Percentiles rank a stretch among this genome's conserved stretches.
These are phyloP conservation scores for Anadara kagoshimensis DNA, from an alignment of 1,140 invertebrate genomes.

Conservation along the genomic window DNA sequence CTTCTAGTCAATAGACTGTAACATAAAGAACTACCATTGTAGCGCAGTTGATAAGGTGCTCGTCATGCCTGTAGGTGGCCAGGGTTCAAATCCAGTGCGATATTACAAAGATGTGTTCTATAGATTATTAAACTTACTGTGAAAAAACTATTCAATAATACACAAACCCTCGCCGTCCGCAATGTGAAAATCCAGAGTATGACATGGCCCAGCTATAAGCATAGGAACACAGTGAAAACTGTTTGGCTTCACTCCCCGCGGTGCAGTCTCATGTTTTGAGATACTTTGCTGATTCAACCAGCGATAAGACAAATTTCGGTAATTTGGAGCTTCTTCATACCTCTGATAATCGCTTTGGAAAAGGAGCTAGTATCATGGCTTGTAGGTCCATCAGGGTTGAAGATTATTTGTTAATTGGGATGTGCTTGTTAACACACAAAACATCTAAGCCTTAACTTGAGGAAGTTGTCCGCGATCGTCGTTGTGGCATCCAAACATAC, in stretches of 20 bases:
- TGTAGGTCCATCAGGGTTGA: slow-evolving; percentile 45
- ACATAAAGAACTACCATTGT: no score
- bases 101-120: no score
- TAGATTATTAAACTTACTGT: no score
- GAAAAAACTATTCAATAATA: no score
- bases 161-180: slow-evolving; percentile 36
- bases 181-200: slow-evolving; percentile 18
- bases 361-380: slow-evolving; percentile 40
- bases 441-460: slow-evolving; percentile 17
- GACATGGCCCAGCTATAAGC: slow-evolving; percentile 49
- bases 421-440: slow-evolving; percentile 42
- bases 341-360: slow-evolving; percentile 15
- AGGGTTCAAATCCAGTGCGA: no score
- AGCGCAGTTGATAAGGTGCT: no score
- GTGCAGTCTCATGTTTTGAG: slow-evolving; percentile 26
- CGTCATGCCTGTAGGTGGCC: no score
- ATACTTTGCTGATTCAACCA: slow-evolving; percentile 20
- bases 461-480: slow-evolving; percentile 33
- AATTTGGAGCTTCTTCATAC: slow-evolving; percentile 14
- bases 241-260: slow-evolving; percentile 39
- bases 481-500: slow-evolving; percentile 38
- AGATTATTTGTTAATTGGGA: slow-evolving; percentile 38
- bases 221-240: slow-evolving; percentile 45
- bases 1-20: no score
- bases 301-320: slow-evolving; percentile 39